Evolutionary conservation across 2,888 invertebrate genomes (phyloP).

Genomic region (Eristalis pertinax): DNA sequence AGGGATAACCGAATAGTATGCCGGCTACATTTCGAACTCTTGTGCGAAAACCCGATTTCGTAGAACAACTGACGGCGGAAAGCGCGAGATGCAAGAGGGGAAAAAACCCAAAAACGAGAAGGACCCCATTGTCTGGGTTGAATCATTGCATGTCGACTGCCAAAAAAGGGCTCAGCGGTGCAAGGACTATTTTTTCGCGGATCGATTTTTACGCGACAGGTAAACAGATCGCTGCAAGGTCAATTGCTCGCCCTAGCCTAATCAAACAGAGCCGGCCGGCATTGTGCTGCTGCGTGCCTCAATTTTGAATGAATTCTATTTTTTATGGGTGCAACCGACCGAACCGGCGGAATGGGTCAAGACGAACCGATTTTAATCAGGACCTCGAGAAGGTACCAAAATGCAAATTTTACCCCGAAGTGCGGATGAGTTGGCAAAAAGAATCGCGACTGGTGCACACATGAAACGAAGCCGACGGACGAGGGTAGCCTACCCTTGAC

Average conservation of each 20-base stretch:
- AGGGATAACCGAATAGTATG: neutral
- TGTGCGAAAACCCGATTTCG: conserved; percentile 36
- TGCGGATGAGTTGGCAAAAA: conserved; percentile 4
- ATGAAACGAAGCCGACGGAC: neutral
- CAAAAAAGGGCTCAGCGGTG: neutral
- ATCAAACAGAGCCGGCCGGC: conserved; percentile 20
- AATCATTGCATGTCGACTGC: conserved; percentile 17
- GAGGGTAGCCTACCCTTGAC: conserved; percentile 3
- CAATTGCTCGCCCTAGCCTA: neutral
- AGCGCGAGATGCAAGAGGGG: conserved; percentile 1
- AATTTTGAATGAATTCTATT: neutral
- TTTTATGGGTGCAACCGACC: neutral
- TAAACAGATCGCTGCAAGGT: conserved; percentile 25
- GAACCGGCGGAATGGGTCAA: neutral
- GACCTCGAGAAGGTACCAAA: neutral
- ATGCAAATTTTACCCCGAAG: conserved; percentile 20
- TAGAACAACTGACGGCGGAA: conserved; percentile 30
- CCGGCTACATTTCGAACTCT: neutral
- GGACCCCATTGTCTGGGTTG: neutral
- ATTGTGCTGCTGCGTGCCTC: neutral
- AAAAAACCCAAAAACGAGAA: conserved; percentile 17
- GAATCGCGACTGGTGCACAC: neutral
- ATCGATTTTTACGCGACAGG: conserved; percentile 47
- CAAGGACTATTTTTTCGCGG: neutral
- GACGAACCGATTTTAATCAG: conserved; percentile 38